These are phyloP conservation scores for Lycocerus yunnanus DNA, from an alignment of 2,888 invertebrate species.

Conservation along the genomic window DNA sequence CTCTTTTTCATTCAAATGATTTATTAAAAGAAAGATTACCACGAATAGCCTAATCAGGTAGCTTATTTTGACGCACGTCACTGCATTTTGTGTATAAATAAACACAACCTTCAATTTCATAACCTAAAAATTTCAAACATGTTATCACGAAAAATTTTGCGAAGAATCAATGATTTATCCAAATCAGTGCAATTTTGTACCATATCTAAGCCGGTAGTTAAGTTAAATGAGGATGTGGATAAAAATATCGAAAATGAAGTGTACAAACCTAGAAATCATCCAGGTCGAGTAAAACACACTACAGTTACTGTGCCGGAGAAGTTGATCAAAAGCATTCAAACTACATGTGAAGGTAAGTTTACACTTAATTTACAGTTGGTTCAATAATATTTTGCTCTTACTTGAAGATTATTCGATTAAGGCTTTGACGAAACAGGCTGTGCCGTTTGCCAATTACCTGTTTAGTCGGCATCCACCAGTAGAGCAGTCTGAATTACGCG, in stretches of 20 bases:
- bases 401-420: constrained; percentile 62
- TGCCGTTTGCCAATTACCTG: constrained; percentile 64
- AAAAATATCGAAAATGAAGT: constrained; percentile 59
- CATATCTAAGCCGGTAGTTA: constrained; percentile 48
- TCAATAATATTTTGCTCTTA: neutral
- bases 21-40: too few species aligned
- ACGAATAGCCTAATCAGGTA: too few species aligned
- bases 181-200: neutral
- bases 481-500: constrained; percentile 61
- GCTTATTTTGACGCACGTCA: too few species aligned
- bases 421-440: constrained; percentile 60
- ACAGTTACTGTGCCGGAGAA: constrained; percentile 63
- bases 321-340: constrained; percentile 62
- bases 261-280: constrained; percentile 72
- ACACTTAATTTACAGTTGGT: neutral
- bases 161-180: neutral
- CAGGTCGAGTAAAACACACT: constrained; percentile 66
- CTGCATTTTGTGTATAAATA: neutral
- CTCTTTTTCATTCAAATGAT: too few species aligned
- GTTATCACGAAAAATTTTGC: neutral
- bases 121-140: neutral
- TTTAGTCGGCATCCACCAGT: constrained; percentile 67
- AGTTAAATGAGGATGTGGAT: constrained; percentile 59
- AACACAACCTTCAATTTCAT: neutral
- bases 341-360: constrained; percentile 57